Base-by-base conservation (phyloP, 92 coral and sea anemone species). In the Chrysogorgia sp. region DNA sequence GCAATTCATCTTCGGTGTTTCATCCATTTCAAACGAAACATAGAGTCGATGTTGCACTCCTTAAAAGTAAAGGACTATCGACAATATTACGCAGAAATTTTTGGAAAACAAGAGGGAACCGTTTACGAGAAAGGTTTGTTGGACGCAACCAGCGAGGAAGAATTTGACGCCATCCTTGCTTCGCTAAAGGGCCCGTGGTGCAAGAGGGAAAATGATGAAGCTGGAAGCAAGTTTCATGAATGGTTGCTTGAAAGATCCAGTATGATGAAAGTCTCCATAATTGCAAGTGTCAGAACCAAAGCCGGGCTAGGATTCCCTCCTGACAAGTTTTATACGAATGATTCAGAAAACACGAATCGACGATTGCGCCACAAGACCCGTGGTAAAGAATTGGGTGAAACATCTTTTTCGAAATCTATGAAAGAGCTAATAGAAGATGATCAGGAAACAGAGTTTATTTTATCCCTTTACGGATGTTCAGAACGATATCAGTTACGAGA, bases 231-330 rank as follows among this genome's bases (percentile, higher is more conserved):
- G 32, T 40, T 63, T 19, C 34, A 34, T n/a, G 24, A 64, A 34
- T 86, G 80, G 43, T 40, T 86, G 23, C 33, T 32, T 34, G 67
- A 81, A 20, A 81, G 50, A n/a, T 35, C 70, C 7, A 43, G 50
- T 13, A 58, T 83, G 59, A 83, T 83, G 79, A 83, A 87, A 47
- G 41, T 76, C 10, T 83, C 82, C 20, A 83, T 83, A 88, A 87
- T 75, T 55, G 56, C 88, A 2, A 29, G 49, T 21, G 76, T 83
- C 7, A 63, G 83, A 7, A 75, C 91, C 22, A 50, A 63, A 10
- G 88, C 91, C 13, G 91, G 85, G 2, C 56, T 83, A 13, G 91
- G 91, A 0, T 19, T 29, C 23, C 91, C 85, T 7, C 91, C 88
- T 22, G n/a, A 30, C 34, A 71, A 43, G 31, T 87, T 47, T 50